A percentile compares a stretch with the other conserved stretches of the same genome.
Evolutionary conservation across 1,140 invertebrate genomes (phyloP).

Genomic region (Drosophila virilis): DNA sequence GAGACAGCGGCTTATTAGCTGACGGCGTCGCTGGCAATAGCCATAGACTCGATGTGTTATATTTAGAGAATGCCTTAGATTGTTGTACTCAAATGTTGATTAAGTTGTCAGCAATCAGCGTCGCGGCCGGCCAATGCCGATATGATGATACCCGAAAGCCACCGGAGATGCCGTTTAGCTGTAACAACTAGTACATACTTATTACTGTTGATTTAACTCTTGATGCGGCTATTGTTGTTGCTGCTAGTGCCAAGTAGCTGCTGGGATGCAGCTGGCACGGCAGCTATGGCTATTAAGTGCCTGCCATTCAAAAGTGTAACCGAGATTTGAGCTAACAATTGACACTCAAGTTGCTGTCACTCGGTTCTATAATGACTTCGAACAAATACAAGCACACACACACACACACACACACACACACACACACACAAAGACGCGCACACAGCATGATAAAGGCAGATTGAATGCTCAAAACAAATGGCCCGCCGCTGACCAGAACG

Average conservation of each 20-base stretch:
- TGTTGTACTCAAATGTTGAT: slow-evolving; percentile 62
- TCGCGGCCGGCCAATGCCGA: slow-evolving; percentile 21
- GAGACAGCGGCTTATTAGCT: slow-evolving; percentile 40
- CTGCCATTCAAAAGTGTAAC: slow-evolving; percentile 54
- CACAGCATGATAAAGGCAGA: slow-evolving; percentile 22
- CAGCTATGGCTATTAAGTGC: slow-evolving; percentile 33
- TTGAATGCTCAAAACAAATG: slow-evolving; percentile 21
- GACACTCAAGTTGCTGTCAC: slow-evolving; percentile 45
- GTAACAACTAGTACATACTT: slow-evolving; percentile 23
- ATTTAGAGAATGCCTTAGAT: slow-evolving; percentile 57
- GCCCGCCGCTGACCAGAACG: slow-evolving; percentile 13
- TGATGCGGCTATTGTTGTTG: slow-evolving; percentile 22
- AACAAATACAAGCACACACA: slow-evolving; percentile 8
- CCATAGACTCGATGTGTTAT: slow-evolving; percentile 27
- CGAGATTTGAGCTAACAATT: slow-evolving; percentile 55
- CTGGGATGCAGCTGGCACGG: slow-evolving; percentile 32
- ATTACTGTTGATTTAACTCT: slow-evolving; percentile 36
- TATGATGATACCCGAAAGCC: slow-evolving; percentile 47
- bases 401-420: slow-evolving; percentile 23
- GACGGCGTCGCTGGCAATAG: slow-evolving; percentile 8
- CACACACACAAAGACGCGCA: slow-evolving; percentile 10
- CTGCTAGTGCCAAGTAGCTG: slow-evolving; percentile 3
- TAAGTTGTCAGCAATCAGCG: slow-evolving; percentile 76
- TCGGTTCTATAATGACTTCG: slow-evolving; percentile 24
- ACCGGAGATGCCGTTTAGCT: slow-evolving; percentile 61